Conservation (phyloP, 2,113 vertebrate genomes). For the Bombycilla garrulus region DNA sequence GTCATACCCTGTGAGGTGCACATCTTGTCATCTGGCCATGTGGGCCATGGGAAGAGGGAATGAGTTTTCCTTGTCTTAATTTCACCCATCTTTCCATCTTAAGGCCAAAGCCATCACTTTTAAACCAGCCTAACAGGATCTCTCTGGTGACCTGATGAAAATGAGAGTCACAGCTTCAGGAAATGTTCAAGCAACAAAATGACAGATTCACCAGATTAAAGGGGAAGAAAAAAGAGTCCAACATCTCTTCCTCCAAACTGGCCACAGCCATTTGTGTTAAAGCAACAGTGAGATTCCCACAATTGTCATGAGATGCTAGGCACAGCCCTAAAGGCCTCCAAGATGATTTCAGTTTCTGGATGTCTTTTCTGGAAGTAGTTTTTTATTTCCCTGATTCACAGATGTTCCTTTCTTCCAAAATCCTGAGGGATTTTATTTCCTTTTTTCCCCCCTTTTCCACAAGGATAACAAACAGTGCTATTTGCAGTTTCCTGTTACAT, state of each 20-base stretch:
- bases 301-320: not conserved
- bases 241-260: not conserved
- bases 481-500: not conserved
- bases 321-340: not conserved
- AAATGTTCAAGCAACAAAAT: not conserved
- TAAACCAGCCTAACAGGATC: not conserved
- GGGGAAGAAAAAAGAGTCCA: accelerated
- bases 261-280: not conserved
- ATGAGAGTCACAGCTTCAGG: not conserved
- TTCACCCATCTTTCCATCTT: not conserved
- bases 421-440: not conserved
- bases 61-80: not conserved
- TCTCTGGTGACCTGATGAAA: not conserved
- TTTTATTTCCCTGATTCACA: not conserved
- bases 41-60: not conserved
- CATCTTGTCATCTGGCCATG: accelerated
- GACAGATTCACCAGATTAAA: not conserved
- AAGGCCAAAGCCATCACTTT: not conserved
- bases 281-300: not conserved
- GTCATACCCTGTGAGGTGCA: too few species aligned
- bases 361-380: not conserved
- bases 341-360: not conserved
- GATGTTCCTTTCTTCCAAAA: not conserved
- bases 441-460: not conserved
- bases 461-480: not conserved